phyloP scores from a whole-genome alignment of 2,113 vertebrate species.

The Polypterus bichir region DNA sequence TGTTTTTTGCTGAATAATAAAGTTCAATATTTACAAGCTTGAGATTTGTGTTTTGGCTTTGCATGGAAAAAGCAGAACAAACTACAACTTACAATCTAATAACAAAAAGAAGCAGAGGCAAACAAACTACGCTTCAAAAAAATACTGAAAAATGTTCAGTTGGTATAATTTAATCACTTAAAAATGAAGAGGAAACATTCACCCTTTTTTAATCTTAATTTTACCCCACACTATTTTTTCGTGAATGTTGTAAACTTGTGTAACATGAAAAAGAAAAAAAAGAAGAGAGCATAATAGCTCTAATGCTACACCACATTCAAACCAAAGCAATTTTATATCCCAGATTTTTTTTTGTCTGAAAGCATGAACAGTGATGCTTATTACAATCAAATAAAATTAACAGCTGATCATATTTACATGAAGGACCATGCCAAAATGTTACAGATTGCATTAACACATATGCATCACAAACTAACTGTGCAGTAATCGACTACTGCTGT shows the following conservation, averaged over 20 bases:
- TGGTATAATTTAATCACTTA: too few relatives aligned
- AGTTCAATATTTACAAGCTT: too few relatives aligned
- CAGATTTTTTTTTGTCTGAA: constrained; percentile 82
- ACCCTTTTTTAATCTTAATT: too few relatives aligned
- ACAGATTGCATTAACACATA: constrained; percentile 35
- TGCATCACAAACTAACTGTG: constrained; percentile 57
- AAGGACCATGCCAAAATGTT: background rate
- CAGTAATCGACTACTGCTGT: constrained; percentile 54
- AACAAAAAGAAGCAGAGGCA: too few relatives aligned
- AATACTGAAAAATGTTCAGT: too few relatives aligned
- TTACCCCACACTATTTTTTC: too few relatives aligned
- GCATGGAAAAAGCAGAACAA: too few relatives aligned
- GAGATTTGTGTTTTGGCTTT: too few relatives aligned
- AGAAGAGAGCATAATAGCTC: constrained; percentile 17
- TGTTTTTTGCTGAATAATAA: too few relatives aligned
- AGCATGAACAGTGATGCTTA: constrained; percentile 69
- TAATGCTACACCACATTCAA: background rate
- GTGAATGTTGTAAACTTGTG: constrained; percentile 6
- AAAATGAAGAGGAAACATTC: too few relatives aligned
- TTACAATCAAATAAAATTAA: constrained; percentile 60
- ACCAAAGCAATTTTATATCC: constrained; percentile 54
- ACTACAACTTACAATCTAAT: too few relatives aligned
- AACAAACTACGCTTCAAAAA: too few relatives aligned
- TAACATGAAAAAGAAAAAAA: constrained; percentile 17
- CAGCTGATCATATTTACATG: constrained; percentile 62